Evolutionary conservation across 2,113 vertebrate genomes (phyloP), one percentile per base, ranked within the genome.

Genomic region (Dicaeum eximium): DNA sequence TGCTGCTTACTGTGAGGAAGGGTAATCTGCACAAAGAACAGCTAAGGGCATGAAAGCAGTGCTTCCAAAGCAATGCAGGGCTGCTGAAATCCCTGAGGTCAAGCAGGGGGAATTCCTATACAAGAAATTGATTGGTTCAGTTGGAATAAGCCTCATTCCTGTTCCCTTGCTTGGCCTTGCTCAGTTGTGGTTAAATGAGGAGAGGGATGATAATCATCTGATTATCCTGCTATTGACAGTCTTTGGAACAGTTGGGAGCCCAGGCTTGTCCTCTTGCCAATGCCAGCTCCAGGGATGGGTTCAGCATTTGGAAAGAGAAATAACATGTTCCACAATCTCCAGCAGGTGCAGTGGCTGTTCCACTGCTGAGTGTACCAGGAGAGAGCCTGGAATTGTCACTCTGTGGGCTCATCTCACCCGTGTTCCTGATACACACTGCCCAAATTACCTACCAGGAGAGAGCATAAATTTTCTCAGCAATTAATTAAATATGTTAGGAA

Each of bases 81-180:
- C 90, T 77, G 60, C 74, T 92, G 84, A 88, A 97, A 95, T 95
- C 90, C 85, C 78, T 40, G 37, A 78, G 90, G 93, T 97, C 90
- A 95, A 30, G 64, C 44, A 44, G 69, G 95, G 94, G 51, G 47
- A 93, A 94, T 71, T 95, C 44, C 82, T 64, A 21, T 25, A 40
- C 56, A 64, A 47, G 75, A 80, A 86, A 93, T 86, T 62, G 30
- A 61, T 90, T 91, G 82, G 94, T 92, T 92, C 74, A 71, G 19
- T 56, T 73, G 53, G 47, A 88, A 44, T 95, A 96, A 96, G 85
- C 64, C 79, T 86, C 51, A 47, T 45, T 93, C 27, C 60, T 71
- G 14, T 96, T 94, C 64, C 81, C 85, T 82, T 88, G 85, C 51
- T 51, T 88, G 84, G 91, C 93, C 90, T 90, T 80, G 58, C 64